A percentile compares a stretch with the other conserved stretches of the same genome.
phyloP scores from a whole-genome alignment of 2,797 vertebrate species.

The Podargus strigoides region DNA sequence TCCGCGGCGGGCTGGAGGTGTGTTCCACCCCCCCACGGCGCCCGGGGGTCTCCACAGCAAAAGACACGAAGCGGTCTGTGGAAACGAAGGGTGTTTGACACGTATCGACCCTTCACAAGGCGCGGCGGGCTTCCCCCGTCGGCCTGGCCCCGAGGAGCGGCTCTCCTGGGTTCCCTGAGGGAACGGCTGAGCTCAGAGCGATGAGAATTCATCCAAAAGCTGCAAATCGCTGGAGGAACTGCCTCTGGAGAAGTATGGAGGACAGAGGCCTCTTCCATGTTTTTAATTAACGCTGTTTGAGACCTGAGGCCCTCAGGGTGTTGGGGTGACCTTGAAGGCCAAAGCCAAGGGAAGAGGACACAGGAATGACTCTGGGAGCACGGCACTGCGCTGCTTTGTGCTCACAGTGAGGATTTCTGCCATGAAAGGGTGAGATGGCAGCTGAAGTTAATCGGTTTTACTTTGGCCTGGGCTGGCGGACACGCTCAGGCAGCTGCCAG shows the following conservation, averaged over 20 bases:
- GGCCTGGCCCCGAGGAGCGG: neutral
- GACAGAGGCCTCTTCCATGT: neutral
- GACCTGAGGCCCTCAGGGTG: neutral
- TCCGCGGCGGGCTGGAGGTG: neutral
- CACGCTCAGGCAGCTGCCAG: neutral
- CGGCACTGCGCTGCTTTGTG: neutral
- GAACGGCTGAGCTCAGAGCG: neutral
- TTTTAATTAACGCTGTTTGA: neutral
- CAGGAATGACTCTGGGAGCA: accelerated
- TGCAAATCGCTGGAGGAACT: neutral
- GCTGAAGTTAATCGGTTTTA: neutral
- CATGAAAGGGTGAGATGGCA: accelerated
- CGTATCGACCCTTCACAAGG: neutral
- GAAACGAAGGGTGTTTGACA: accelerated
- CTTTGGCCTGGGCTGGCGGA: neutral
- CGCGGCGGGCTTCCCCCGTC: accelerated
- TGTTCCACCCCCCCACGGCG: accelerated
- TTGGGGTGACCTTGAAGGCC: neutral
- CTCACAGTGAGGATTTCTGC: accelerated
- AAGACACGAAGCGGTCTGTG: neutral
- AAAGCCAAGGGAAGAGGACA: neutral
- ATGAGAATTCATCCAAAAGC: neutral
- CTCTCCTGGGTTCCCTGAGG: neutral
- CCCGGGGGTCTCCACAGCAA: neutral
- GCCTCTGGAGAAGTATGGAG: neutral